These are phyloP conservation scores for Hippasteria phrygiana DNA, from an alignment of 53 echinoderm and acorn worm genomes.

Conservation along the genomic window DNA sequence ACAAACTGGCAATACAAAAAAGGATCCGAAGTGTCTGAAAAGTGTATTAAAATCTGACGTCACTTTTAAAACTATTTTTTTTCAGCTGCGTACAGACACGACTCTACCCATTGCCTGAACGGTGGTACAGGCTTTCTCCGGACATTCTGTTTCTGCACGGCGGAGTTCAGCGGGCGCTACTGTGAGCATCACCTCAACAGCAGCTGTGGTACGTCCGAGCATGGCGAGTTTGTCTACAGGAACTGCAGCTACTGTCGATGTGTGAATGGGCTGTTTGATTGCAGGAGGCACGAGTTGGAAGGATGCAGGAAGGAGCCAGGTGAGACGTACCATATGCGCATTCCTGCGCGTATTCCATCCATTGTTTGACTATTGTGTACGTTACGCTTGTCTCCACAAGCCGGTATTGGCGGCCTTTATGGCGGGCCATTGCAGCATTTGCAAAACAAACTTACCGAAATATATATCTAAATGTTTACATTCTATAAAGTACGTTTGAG, in stretches of 20 bases:
- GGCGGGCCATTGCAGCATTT: too few species aligned
- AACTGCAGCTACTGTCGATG: slow-evolving; percentile 84
- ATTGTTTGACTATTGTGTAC: too few species aligned
- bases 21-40: too few species aligned
- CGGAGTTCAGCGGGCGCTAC: slow-evolving; percentile 80
- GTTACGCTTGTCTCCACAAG: too few species aligned
- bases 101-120: slow-evolving; percentile 79
- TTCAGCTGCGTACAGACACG: slow-evolving; percentile 41
- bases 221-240: slow-evolving; percentile 72
- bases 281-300: slow-evolving; percentile 59
- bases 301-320: slow-evolving; percentile 65
- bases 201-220: slow-evolving; percentile 69
- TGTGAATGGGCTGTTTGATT: slow-evolving; percentile 68
- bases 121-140: slow-evolving; percentile 87
- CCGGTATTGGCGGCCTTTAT: too few species aligned
- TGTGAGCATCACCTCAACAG: slow-evolving; percentile 75
- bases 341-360: too few species aligned
- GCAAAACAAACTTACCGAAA: too few species aligned
- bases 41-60: background rate
- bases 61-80: background rate
- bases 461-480: too few species aligned
- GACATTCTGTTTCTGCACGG: slow-evolving; percentile 83
- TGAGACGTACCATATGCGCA: too few species aligned
- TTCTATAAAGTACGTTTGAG: too few species aligned
- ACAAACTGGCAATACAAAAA: too few species aligned